Base-by-base conservation (phyloP, 2,797 vertebrate genomes). In the Myotis daubentonii region DNA sequence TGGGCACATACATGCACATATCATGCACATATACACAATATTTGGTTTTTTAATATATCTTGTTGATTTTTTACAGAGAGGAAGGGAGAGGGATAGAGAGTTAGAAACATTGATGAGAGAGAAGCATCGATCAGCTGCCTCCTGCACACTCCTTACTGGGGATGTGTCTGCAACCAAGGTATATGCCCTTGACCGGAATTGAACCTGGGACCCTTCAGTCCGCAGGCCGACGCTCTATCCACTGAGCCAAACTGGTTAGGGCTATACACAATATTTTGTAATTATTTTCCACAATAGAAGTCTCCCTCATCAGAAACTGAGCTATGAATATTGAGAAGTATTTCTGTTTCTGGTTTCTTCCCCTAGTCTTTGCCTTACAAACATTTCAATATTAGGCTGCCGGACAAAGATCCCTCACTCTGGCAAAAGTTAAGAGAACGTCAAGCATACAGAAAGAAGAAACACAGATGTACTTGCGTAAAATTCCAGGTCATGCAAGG, bases 281-380 rank as follows among this genome's bases (percentile, higher is more conserved):
- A 66, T 79, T 60, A 38, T 60, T 95, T 94, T 86, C 16, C 87
- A 51, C 3, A 53, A 25, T 83, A 28, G 49, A 89, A 84, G 23
- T 65, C 15, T 65, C 33, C 13, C 57, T 72, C 62, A 82, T 87
- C 5, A 71, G 33, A 87, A 94, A 57, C 57, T 79, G 83, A 80
- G 23, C 55, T 70, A 68, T 83, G 7, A 30, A 62, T 62, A 30
- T 62, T 62, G 60, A 91, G 4, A 49, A 83, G 36, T 71, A 33
- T 38, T 91, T 68, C 47, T 60, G 33, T 74, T 65, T 80, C 6
- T 81, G 68, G 62, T 93, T 94, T 89, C 41, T 87, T 78, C 20
- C 25, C 41, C 38, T 71, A 57, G 3, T 80, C 8, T 76, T 88
- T 91, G 81, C 53, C 33, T 93, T 49, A 68, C 8, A 75, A 7